Base-by-base conservation (phyloP, 2,888 invertebrate species). In the Saturnia japonica region DNA sequence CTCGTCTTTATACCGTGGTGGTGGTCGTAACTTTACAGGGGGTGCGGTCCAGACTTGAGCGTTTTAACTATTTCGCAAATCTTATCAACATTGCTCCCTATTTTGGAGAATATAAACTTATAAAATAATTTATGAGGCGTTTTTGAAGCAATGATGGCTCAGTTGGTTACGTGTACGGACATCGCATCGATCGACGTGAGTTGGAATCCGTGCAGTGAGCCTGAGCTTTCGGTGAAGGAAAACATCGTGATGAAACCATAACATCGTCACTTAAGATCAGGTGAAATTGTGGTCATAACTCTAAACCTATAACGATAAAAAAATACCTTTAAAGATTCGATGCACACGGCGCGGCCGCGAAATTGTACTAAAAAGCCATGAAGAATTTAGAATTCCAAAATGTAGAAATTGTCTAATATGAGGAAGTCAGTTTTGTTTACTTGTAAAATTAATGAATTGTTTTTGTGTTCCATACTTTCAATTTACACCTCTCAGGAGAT, bases 51-150 rank as follows among this genome's bases (percentile, higher is more conserved):
- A 9, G 12, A 60, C 25, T 28, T 28, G 28, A 60, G 28, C 25
- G 28, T 28, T 28, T 28, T 7, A 67, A 43, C 45, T 67, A 68
- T 45, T 45, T 47, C 34, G 19, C 25, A 68, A 45, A 68, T 68
- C 68, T 45, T 8, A 19, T 47, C 47, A 25, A 22, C n/a, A 43
- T 28, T 19, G 43, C 51, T 28, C 57, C 57, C 57, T 60, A 28
- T 60, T 14, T 28, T 60, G 25, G 14, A 25, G 57, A 6, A 14
- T 14, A 25, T 28, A 28, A 12, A 12, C 25, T 60, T 60, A 60
- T 60, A 28, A 60, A 54, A 22, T 54, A 54, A 54, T 54, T 22
- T 25, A 54, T 54, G 54, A 22, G 19, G 22, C n/a, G n/a, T n/a
- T n/a, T n/a, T n/a, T n/a, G n/a, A n/a, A n/a, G n/a, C n/a, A n/a